These are phyloP conservation scores for Dastarcus helophoroides DNA, from an alignment of 2,888 invertebrate genomes.

Conservation along the genomic window DNA sequence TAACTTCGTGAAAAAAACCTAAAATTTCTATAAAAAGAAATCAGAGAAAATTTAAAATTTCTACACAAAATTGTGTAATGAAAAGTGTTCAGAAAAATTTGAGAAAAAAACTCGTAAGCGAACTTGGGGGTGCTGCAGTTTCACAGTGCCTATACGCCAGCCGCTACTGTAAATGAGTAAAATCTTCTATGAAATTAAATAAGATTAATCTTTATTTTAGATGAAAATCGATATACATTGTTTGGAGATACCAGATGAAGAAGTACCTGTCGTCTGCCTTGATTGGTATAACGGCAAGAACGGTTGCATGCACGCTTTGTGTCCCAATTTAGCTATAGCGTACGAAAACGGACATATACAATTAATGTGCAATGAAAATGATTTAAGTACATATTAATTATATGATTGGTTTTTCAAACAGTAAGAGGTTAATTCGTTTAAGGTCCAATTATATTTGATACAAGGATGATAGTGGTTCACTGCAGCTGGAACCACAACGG, in stretches of 20 bases:
- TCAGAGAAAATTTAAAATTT: no score
- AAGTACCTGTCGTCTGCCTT: constrained; percentile 56
- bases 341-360: constrained; percentile 81
- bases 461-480: constrained; percentile 67
- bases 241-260: constrained; percentile 24
- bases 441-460: constrained; percentile 76
- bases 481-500: constrained; percentile 93
- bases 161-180: no score
- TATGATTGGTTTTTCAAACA: background rate
- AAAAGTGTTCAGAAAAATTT: no score
- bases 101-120: no score
- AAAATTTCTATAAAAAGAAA: no score
- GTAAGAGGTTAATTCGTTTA: constrained; percentile 21
- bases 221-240: constrained; percentile 64
- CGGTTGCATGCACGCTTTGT: constrained; percentile 53
- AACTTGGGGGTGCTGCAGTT: no score
- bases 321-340: constrained; percentile 73
- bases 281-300: constrained; percentile 79
- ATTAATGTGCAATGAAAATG: constrained; percentile 80
- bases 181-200: no score
- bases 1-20: no score
- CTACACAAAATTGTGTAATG: no score
- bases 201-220: constrained; percentile 42
- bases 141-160: no score
- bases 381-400: constrained; percentile 52